Percentiles rank a stretch among this genome's conserved stretches.
Conservation (phyloP, 2,888 invertebrate species). For the Gisinianus flammeolus region DNA sequence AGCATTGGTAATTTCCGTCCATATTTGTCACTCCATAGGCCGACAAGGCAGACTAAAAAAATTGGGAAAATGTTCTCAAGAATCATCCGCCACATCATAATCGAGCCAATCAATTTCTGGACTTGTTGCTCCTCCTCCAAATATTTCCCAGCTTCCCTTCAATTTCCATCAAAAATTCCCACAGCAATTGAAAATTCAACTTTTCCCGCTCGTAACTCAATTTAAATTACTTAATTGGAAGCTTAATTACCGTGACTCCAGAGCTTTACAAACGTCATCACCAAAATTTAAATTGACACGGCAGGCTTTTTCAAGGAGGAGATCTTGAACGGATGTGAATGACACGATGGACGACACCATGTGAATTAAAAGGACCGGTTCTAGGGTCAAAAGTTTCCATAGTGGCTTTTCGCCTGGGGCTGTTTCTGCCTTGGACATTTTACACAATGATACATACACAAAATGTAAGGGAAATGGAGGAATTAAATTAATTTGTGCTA, state of each 20-base stretch:
- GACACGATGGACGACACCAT: conserved; percentile 87
- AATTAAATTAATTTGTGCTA: too few relatives aligned
- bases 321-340: conserved; percentile 78
- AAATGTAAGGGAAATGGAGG: too few relatives aligned
- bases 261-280: conserved; percentile 72
- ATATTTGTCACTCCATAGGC: conserved; percentile 80
- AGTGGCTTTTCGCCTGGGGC: neutral
- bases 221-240: neutral
- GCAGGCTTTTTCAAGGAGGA: conserved; percentile 79
- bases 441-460: too few relatives aligned
- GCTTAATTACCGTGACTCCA: conserved; percentile 64
- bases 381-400: conserved; percentile 71
- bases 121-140: conserved; percentile 71
- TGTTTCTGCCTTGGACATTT: neutral
- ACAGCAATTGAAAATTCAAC: too few relatives aligned
- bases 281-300: conserved; percentile 74
- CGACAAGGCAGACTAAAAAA: conserved; percentile 77
- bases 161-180: neutral
- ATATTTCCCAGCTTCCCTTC: conserved; percentile 60
- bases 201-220: too few relatives aligned
- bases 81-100: conserved; percentile 85
- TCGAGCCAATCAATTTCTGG: conserved; percentile 70
- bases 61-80: conserved; percentile 81
- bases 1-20: conserved; percentile 77
- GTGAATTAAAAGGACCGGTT: conserved; percentile 85